Base-by-base conservation (phyloP, 92 coral and sea anemone species). In the Nematostella vectensis region DNA sequence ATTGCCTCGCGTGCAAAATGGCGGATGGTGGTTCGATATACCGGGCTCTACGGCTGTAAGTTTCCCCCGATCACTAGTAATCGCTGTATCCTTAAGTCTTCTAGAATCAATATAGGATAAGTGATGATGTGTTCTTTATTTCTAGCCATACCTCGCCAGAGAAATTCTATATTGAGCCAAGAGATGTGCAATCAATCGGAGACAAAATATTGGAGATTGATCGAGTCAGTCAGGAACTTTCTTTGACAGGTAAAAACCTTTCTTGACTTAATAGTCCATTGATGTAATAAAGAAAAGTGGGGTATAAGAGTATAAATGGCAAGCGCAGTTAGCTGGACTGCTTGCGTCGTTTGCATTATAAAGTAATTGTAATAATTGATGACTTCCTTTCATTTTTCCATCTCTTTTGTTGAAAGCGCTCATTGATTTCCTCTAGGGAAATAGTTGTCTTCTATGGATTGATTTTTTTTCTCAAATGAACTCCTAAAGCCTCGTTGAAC, bases 81-180 rank as follows among this genome's bases (percentile, higher is more conserved):
- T 45, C 23, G 21, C 8, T 36, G 8, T 15, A 8, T 36, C 15
- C 15, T 36, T 19, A 45, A 22, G 12, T 45, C 51, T 17, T 45
- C 51, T 45, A 19, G 18, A 9, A 15, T 33, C 40, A 6, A 15
- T 33, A 33, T 17, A 45, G 51, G 4, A 17, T 6, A 9, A 4
- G 4, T 45, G 4, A 45, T 45, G 51, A 22, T 45, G 23, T 45
- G 12, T 45, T 50, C 13, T 62, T 6, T 42, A 44, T 55, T 31
- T 65, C 29, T 27, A 91, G 98, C 70, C 87, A 91, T 54, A 91
- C 82, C 36, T 76, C 93, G 47, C 82, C 91, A 44, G 98, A 91
- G 52, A 91, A 91, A 59, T 91, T 91, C 66, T 85, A 77, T 55
- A 48, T 91, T 19, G 98, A 91, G 72, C 98, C 98, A 3, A 61